Percentiles rank a stretch among this genome's conserved stretches.
phyloP scores from a whole-genome alignment of 2,888 invertebrate genomes.

The Uropetala carovei region DNA sequence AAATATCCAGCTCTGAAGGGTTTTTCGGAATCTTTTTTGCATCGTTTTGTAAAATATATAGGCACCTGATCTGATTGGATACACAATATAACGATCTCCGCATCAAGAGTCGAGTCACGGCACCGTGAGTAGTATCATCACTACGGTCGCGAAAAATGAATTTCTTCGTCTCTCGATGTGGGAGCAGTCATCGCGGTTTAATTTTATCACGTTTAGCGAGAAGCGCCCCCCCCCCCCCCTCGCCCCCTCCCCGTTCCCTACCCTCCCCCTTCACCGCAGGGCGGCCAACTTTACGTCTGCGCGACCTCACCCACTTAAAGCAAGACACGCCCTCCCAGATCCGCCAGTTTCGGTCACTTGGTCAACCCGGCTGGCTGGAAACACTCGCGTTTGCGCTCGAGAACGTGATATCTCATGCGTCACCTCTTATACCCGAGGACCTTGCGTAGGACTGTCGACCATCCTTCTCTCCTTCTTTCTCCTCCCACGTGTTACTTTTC shows the following conservation, averaged over 20 bases:
- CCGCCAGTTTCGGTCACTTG: slow-evolving; percentile 17
- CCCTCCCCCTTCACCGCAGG: too few relatives aligned
- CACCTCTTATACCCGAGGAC: background rate
- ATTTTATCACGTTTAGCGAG: background rate
- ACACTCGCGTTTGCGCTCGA: background rate
- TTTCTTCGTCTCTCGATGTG: background rate
- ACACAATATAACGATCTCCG: too few relatives aligned
- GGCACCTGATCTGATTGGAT: too few relatives aligned
- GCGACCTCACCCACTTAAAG: background rate
- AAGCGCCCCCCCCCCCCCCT: too few relatives aligned
- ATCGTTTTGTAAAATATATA: too few relatives aligned
- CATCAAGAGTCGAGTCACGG: too few relatives aligned
- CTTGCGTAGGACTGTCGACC: background rate
- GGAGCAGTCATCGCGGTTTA: background rate
- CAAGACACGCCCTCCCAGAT: background rate
- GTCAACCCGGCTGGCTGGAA: background rate
- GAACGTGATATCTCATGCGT: background rate
- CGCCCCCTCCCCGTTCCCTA: too few relatives aligned
- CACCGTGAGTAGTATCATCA: too few relatives aligned
- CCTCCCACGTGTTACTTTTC: background rate
- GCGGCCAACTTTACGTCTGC: too few relatives aligned
- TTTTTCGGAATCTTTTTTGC: too few relatives aligned
- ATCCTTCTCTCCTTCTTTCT: background rate
- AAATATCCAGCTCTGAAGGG: too few relatives aligned
- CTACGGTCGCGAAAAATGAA: too few relatives aligned